These are phyloP conservation scores for Lagorchestes hirsutus DNA, from an alignment of 2,797 vertebrate genomes.

Conservation along the genomic window DNA sequence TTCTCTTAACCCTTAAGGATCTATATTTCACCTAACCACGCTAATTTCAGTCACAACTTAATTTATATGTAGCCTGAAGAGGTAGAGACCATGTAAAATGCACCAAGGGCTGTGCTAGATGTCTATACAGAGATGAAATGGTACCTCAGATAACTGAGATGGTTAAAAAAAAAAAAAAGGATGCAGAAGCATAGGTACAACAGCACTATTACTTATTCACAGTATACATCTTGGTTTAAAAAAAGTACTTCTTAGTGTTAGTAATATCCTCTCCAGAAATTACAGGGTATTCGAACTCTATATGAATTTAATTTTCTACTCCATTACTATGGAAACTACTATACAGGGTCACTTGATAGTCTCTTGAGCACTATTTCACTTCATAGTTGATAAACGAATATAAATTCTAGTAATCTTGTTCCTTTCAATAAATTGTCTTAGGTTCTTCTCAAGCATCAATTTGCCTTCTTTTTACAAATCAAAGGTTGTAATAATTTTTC, in stretches of 20 bases:
- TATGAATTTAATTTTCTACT: neutral
- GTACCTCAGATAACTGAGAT: conserved; percentile 9
- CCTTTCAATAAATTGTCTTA: neutral
- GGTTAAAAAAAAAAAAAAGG: neutral
- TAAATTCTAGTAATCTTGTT: neutral
- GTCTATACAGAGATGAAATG: neutral
- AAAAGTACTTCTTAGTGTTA: neutral
- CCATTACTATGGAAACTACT: neutral
- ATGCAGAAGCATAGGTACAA: neutral
- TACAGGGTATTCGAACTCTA: too few species aligned
- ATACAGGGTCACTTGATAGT: neutral
- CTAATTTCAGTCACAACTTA: neutral
- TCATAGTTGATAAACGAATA: neutral
- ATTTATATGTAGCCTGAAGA: neutral
- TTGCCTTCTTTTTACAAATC: neutral
- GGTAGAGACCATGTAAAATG: conserved; percentile 14
- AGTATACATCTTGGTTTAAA: fast-evolving
- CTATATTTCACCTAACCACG: neutral
- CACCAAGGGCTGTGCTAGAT: neutral
- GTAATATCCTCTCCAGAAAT: neutral
- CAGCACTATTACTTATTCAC: neutral
- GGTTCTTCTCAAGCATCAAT: neutral
- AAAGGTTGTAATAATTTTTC: neutral
- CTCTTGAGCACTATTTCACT: neutral
- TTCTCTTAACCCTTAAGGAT: neutral